A percentile compares a stretch with the other conserved stretches of the same genome.
phyloP scores from a whole-genome alignment of 2,888 invertebrate species.

The Ichneumoninae sp. region DNA sequence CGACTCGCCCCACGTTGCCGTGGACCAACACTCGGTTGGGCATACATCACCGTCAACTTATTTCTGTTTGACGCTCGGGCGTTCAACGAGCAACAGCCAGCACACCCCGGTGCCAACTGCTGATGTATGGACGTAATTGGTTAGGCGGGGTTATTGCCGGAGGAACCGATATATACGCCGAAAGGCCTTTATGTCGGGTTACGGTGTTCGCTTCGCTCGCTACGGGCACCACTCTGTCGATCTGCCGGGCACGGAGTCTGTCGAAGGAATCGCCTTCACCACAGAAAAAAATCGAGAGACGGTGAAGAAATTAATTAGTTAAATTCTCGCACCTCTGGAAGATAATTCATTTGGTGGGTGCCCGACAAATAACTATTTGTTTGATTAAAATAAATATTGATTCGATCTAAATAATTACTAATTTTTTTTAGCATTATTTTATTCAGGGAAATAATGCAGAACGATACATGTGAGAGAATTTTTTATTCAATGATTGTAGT shows the following conservation, averaged over 20 bases:
- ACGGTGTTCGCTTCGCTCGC: not conserved
- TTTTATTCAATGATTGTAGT: too few species aligned
- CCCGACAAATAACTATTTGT: too few species aligned
- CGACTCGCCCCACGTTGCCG: constrained; percentile 69
- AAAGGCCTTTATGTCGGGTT: constrained; percentile 39
- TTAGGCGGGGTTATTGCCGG: constrained; percentile 76
- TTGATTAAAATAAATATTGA: too few species aligned
- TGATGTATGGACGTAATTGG: constrained; percentile 82
- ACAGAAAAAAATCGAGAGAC: not conserved
- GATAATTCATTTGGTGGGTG: too few species aligned
- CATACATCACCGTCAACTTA: constrained; percentile 82
- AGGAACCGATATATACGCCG: constrained; percentile 58
- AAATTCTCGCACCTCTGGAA: too few species aligned
- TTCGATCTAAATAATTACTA: too few species aligned
- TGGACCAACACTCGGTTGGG: constrained; percentile 65
- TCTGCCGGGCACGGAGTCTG: not conserved
- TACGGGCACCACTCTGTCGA: not conserved
- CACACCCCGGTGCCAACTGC: constrained; percentile 72
- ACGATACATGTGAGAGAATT: not conserved
- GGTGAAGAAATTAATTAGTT: not conserved
- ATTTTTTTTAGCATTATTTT: not conserved
- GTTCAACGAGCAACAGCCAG: constrained; percentile 43
- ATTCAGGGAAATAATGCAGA: not conserved
- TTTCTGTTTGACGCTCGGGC: constrained; percentile 74
- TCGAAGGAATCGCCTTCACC: not conserved